Conservation (phyloP, 1,140 invertebrate species). For the Listronotus bonariensis region DNA sequence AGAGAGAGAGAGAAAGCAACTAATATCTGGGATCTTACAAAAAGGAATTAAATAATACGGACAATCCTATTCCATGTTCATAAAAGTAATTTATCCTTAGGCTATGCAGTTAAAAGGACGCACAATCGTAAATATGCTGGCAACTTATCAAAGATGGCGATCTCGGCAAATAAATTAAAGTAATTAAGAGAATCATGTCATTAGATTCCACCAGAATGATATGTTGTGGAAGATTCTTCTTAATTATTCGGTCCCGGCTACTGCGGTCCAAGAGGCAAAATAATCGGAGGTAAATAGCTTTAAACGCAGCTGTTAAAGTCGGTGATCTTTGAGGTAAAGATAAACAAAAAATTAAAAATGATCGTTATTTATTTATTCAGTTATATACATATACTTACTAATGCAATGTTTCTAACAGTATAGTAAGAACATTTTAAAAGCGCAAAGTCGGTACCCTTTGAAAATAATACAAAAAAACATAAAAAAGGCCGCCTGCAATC, state of each 20-base stretch:
- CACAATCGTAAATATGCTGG: constrained; percentile 11
- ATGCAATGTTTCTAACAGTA: too few species aligned
- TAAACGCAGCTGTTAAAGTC: constrained; percentile 9
- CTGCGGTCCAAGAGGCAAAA: constrained; percentile 4
- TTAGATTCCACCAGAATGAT: constrained; percentile 54
- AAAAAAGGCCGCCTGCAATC: too few species aligned
- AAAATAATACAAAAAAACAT: too few species aligned
- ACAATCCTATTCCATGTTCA: neutral
- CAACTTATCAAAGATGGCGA: constrained; percentile 34
- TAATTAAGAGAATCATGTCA: constrained; percentile 56
- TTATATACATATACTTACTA: too few species aligned
- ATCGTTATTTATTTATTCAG: too few species aligned
- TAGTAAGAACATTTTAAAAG: too few species aligned
- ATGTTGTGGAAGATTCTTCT: constrained; percentile 34
- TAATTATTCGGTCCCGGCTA: constrained; percentile 23
- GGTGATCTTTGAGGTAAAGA: too few species aligned
- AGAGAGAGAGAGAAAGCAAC: too few species aligned
- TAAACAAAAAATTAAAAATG: too few species aligned
- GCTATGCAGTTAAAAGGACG: neutral
- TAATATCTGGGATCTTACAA: too few species aligned
- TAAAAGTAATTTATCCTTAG: neutral
- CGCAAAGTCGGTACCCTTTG: too few species aligned
- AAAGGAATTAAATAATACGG: too few species aligned
- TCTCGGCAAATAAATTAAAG: constrained; percentile 54
- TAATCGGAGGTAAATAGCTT: constrained; percentile 21